Evolutionary conservation across 2,113 vertebrate species (phyloP).

Genomic region (Falcunculus frontatus): DNA sequence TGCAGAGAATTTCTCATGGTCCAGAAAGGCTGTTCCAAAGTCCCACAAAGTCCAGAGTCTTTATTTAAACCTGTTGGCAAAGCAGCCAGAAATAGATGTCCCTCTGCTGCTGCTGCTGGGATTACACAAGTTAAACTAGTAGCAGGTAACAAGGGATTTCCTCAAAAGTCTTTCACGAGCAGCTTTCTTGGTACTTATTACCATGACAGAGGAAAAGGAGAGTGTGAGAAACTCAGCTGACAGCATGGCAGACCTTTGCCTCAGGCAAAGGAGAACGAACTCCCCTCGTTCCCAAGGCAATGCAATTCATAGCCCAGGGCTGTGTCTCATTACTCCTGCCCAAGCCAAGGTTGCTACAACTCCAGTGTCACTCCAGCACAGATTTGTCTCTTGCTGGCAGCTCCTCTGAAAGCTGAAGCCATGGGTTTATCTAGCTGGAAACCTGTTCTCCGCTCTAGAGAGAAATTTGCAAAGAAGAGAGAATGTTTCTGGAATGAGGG

Average conservation of each 20-base stretch:
- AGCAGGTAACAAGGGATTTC: slow-evolving; percentile 33
- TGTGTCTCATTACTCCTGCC: slow-evolving; percentile 45
- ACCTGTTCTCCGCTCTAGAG: not conserved
- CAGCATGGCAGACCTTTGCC: slow-evolving; percentile 63
- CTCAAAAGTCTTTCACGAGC: slow-evolving; percentile 36
- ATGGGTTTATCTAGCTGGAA: not conserved
- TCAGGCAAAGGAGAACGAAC: slow-evolving; percentile 55
- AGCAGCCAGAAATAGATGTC: not conserved
- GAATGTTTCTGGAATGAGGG: not conserved
- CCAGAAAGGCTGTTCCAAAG: not conserved
- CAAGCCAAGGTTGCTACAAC: slow-evolving; percentile 23
- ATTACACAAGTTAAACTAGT: slow-evolving; percentile 33
- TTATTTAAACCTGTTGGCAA: not conserved
- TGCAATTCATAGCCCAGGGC: slow-evolving; percentile 53
- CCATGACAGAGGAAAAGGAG: slow-evolving; percentile 28
- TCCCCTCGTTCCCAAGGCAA: not conserved
- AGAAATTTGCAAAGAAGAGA: not conserved
- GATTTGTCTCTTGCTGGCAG: not conserved
- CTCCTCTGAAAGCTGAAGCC: not conserved
- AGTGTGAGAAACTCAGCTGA: slow-evolving; percentile 29
- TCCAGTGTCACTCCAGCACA: not conserved
- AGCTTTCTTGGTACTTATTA: slow-evolving; percentile 50
- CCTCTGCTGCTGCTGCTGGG: not conserved
- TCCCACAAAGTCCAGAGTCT: not conserved
- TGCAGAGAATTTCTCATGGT: not conserved